Conservation (phyloP, 2,113 vertebrate species). For the Hiodon alosoides region DNA sequence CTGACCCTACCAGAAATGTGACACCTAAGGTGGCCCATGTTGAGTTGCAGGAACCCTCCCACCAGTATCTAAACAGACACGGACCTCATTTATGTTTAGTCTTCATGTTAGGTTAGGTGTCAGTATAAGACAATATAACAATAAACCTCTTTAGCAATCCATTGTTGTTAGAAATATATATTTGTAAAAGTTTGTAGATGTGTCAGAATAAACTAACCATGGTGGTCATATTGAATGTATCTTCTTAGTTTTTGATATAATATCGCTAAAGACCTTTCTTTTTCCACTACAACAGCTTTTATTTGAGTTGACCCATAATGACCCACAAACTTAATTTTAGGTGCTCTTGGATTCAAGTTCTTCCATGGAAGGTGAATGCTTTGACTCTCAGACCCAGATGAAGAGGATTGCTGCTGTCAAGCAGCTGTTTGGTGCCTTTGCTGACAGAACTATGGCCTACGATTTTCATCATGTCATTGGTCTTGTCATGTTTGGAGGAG, state of each 20-base stretch:
- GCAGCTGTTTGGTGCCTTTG: constrained; percentile 53
- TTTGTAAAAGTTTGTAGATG: no score
- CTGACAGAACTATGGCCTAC: constrained; percentile 53
- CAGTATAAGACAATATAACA: no score
- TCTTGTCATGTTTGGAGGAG: constrained; percentile 45
- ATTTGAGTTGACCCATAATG: background rate
- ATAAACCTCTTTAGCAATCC: no score
- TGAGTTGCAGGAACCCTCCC: no score
- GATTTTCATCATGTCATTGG: constrained; percentile 51
- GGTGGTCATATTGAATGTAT: no score
- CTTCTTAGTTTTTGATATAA: background rate
- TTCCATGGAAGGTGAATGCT: constrained; percentile 49
- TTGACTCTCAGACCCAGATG: constrained; percentile 28
- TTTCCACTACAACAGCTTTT: background rate
- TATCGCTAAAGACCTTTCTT: no score
- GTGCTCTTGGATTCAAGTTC: constrained; percentile 53
- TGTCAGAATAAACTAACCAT: no score
- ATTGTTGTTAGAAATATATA: no score
- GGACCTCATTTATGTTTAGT: no score
- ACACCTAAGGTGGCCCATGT: background rate
- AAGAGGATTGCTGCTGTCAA: constrained; percentile 46
- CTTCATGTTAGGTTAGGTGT: no score
- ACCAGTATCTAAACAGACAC: no score
- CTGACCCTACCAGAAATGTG: background rate
- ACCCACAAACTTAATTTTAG: constrained; percentile 24